Conservation (phyloP, 2,888 invertebrate genomes). For the Orthonychiurus folsomi region DNA sequence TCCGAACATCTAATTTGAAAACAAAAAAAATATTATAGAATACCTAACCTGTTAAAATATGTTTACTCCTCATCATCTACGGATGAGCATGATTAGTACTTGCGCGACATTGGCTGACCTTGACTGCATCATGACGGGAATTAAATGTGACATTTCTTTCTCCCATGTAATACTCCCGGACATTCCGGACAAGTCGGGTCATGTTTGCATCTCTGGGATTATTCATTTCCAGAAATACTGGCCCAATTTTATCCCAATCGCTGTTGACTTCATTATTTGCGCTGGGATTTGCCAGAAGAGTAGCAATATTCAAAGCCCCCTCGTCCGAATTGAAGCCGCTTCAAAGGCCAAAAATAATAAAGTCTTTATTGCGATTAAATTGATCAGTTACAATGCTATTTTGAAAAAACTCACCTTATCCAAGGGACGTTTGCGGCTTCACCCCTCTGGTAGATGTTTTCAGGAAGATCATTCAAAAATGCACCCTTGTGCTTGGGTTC, state of each 20-base stretch:
- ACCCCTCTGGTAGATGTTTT: slow-evolving; percentile 25
- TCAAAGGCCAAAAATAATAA: too few relatives aligned
- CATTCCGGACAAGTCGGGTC: slow-evolving; percentile 10
- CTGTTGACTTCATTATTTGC: slow-evolving; percentile 26
- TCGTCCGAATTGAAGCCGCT: slow-evolving; percentile 35
- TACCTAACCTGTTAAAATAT: neutral
- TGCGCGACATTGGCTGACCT: too few relatives aligned
- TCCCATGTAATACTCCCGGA: slow-evolving; percentile 30
- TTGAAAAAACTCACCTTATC: too few relatives aligned
- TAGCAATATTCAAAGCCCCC: slow-evolving; percentile 32
- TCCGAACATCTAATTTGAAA: slow-evolving; percentile 27
- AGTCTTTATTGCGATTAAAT: too few relatives aligned
- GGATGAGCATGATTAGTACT: neutral
- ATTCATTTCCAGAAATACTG: slow-evolving; percentile 30
- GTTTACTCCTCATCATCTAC: neutral
- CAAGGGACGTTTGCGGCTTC: slow-evolving; percentile 27
- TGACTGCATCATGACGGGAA: slow-evolving; percentile 23
- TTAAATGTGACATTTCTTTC: slow-evolving; percentile 26
- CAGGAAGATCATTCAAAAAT: slow-evolving; percentile 32
- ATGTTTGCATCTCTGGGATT: slow-evolving; percentile 12
- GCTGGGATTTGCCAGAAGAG: slow-evolving; percentile 23
- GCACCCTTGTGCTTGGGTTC: slow-evolving; percentile 22
- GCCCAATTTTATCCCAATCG: slow-evolving; percentile 35
- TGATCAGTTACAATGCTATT: too few relatives aligned
- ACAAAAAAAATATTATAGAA: neutral